Base-by-base conservation (phyloP, 2,113 vertebrate genomes). In the Cyanistes caeruleus region DNA sequence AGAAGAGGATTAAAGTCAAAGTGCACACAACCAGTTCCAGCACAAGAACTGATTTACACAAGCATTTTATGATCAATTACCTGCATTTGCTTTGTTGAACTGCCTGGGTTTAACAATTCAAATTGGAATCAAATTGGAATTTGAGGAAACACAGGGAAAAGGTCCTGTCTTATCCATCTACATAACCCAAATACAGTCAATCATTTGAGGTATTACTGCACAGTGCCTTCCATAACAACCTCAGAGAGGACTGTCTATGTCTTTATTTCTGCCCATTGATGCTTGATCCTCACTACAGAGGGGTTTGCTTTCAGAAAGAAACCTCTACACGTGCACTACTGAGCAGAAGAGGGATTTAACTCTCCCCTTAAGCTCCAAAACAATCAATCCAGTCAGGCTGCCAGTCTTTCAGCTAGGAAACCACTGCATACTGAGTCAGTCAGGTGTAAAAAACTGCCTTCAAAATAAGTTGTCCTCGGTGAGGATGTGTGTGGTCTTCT, bases 371-470 rank as follows among this genome's bases (percentile, higher is more conserved):
- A 56, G 51, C 63, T 80, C n/a, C 72, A 80, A 65, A 69, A 13
- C 37, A 59, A 39, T 27, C 24, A 46, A 83, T 13, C 14, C 84
- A 87, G 37, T 55, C n/a, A 41, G 16, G 68, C 83, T 86, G 60
- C 51, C 86, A 65, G 22, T 13, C 65, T 75, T 13, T 14, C 44
- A 65, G n/a, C 14, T 23, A 72, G 27, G 65, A 73, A 96, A 82
- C 9, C 41, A 13, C 17, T 41, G 73, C 1, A 0, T 6, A 30
- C 39, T 0, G 3, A 83, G 10, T 18, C 46, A 59, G 39, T 37
- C 49, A 82, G 37, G n/a, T 35, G 19, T 49, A 49, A 75, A 76
- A 76, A 78, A 65, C 14, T 28, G 22, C 48, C 43, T 62, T 52
- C 49, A 82, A 63, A 60, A 28, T 2, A 18, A n/a, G 21, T 3